Evolutionary conservation across 2,888 invertebrate species (phyloP).

Genomic region (Drosophila trichaetosa): DNA sequence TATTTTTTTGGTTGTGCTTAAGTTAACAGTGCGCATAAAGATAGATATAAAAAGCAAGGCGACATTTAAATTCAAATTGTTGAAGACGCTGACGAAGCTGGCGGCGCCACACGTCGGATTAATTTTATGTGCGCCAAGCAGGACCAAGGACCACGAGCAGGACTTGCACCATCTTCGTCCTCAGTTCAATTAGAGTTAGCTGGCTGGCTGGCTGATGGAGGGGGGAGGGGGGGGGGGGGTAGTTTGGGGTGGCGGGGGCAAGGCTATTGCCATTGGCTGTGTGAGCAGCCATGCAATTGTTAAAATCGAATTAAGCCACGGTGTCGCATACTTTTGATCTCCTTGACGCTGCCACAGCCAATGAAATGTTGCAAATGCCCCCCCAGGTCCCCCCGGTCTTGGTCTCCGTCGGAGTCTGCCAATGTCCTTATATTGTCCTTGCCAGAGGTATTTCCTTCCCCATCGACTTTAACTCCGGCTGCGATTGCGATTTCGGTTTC

Average conservation of each 20-base stretch:
- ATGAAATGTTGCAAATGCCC: constrained; percentile 73
- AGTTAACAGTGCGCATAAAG: constrained; percentile 67
- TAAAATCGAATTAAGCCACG: constrained; percentile 82
- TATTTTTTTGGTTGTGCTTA: constrained; percentile 49
- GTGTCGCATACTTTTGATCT: constrained; percentile 81
- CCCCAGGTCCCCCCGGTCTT: background rate
- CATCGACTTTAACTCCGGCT: constrained; percentile 1
- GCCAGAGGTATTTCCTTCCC: constrained; percentile 49
- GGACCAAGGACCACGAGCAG: constrained; percentile 39
- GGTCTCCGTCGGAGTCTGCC: constrained; percentile 18
- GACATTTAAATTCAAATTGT: constrained; percentile 81
- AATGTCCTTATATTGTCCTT: constrained; percentile 80
- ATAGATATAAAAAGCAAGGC: constrained; percentile 55
- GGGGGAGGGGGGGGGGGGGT: background rate
- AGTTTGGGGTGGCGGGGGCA: constrained; percentile 13
- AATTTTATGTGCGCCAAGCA: constrained; percentile 77
- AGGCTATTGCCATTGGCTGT: constrained; percentile 71
- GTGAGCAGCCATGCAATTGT: constrained; percentile 72
- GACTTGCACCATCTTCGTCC: constrained; percentile 8
- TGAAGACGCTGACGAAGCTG: constrained; percentile 75
- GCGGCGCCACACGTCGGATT: constrained; percentile 83
- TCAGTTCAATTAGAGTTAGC: constrained; percentile 69
- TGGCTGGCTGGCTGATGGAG: background rate
- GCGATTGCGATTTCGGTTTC: constrained; percentile 67
- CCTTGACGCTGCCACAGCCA: constrained; percentile 69